These are phyloP conservation scores for Clarias pachynema DNA, from an alignment of 2,797 vertebrate species.

Conservation along the genomic window DNA sequence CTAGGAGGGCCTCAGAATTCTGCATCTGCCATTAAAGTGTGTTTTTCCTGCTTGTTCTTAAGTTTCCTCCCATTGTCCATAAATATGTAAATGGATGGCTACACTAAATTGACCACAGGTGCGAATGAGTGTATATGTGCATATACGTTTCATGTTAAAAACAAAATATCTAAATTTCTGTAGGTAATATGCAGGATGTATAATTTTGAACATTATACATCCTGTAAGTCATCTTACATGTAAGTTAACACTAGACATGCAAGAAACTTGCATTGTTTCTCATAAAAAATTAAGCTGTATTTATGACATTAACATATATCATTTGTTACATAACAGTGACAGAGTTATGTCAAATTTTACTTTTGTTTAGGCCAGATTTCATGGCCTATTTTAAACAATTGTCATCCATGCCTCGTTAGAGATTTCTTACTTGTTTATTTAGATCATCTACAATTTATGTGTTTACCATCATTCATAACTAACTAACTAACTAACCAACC, in stretches of 20 bases:
- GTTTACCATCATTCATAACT: too few relatives aligned
- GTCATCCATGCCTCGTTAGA: not conserved
- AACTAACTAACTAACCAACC: too few relatives aligned
- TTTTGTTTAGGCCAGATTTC: not conserved
- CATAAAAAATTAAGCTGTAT: not conserved
- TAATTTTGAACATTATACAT: not conserved
- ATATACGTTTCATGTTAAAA: too few relatives aligned
- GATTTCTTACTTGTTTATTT: not conserved
- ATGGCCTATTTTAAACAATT: not conserved
- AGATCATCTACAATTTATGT: not conserved
- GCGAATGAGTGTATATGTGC: not conserved
- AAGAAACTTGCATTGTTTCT: not conserved
- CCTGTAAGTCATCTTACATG: not conserved
- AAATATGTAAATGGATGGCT: not conserved
- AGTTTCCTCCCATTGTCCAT: not conserved
- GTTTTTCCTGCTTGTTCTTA: not conserved
- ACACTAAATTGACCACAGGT: not conserved
- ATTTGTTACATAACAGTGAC: not conserved
- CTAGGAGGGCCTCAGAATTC: not conserved
- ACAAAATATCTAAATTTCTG: not conserved
- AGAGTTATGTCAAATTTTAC: not conserved
- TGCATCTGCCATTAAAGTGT: not conserved
- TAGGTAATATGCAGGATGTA: not conserved
- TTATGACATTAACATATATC: not conserved
- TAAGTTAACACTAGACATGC: not conserved